Evolutionary conservation across 1,140 invertebrate genomes (phyloP).

Genomic region (Caenorhabditis brenneri): DNA sequence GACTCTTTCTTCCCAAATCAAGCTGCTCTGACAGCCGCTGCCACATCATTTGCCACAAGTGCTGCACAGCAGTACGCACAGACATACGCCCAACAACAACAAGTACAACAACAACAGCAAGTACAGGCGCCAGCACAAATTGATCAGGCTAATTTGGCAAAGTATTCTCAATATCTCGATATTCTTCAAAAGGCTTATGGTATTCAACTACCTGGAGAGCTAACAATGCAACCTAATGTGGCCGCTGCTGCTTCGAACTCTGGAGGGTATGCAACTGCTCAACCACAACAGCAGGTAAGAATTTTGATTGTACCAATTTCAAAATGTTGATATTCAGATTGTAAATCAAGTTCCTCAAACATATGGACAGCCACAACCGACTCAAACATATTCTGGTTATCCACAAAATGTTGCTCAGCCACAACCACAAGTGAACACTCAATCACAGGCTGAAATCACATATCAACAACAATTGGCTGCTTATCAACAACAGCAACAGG

Average conservation of each 20-base stretch:
- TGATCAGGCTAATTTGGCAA: slow-evolving; percentile 54
- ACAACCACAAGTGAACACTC: neutral
- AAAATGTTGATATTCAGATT: neutral
- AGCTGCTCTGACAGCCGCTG: slow-evolving; percentile 24
- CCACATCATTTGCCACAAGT: slow-evolving; percentile 33
- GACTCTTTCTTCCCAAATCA: slow-evolving; percentile 9
- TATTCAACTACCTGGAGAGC: slow-evolving; percentile 51
- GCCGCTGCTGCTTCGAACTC: neutral
- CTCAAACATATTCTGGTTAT: slow-evolving; percentile 6
- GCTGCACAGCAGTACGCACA: slow-evolving; percentile 35
- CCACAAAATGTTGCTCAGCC: slow-evolving; percentile 13
- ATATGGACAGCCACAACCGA: neutral
- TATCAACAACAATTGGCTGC: slow-evolving; percentile 28
- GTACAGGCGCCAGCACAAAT: slow-evolving; percentile 37
- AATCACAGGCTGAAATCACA: neutral
- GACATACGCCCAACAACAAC: slow-evolving; percentile 27
- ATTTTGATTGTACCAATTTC: neutral
- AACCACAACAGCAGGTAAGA: slow-evolving; percentile 20
- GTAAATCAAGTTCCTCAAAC: slow-evolving; percentile 7
- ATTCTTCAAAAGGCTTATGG: slow-evolving; percentile 57
- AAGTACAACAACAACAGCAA: slow-evolving; percentile 32
- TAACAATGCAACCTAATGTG: slow-evolving; percentile 27
- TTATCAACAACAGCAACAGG: slow-evolving; percentile 27
- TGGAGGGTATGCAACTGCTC: neutral
- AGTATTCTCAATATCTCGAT: slow-evolving; percentile 58